Base-by-base conservation (phyloP, 2,797 vertebrate genomes). In the Intellagama lesueurii region DNA sequence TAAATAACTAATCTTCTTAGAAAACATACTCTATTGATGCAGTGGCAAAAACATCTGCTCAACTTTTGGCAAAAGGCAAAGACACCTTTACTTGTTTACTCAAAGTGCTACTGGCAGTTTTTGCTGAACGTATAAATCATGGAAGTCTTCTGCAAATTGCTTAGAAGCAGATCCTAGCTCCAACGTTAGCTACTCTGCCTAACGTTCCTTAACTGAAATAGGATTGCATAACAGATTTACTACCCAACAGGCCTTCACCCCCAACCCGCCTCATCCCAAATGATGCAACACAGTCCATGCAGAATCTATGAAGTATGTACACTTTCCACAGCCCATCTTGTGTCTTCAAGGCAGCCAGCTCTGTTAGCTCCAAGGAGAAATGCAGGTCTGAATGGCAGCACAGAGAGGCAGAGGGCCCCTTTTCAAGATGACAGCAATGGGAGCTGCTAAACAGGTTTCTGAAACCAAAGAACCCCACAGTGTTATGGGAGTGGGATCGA, bases 41-140 rank as follows among this genome's bases (percentile, higher is more conserved):
- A 91, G 91, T 0, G 0, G 90, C 52, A 47, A 17, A 24, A 91
- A 56, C 7, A 79, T 84, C 88, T 90, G 64, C 6, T 6, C 83
- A 1, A 16, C 56, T 92, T 95, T 95, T 94, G 95, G 95, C 93
- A 96, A 91, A 90, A 91, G 60, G n/a, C 30, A 17, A 52, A 60
- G 80, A 86, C 30, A 16, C 26, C 40, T 56, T 28, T 88, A 64
- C 11, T 2, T 2, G 5, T 6, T 91, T 2, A 83, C 85, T 17
- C 78, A 60, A 89, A 84, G 87, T 0, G 0, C 60, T 32, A 87
- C 87, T 22, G 87, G 89, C 82, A 78, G 87, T 86, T 91, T 89
- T 75, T 91, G 88, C 1, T 91, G 88, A 91, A 83, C 8, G 0
- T 30, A 85, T 0, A 83, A 60, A 81, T 72, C 73, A 82, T 30